Evolutionary conservation across 1,140 invertebrate genomes (phyloP), one percentile per base, ranked within the genome.

Genomic region (Orchestia grillus): DNA sequence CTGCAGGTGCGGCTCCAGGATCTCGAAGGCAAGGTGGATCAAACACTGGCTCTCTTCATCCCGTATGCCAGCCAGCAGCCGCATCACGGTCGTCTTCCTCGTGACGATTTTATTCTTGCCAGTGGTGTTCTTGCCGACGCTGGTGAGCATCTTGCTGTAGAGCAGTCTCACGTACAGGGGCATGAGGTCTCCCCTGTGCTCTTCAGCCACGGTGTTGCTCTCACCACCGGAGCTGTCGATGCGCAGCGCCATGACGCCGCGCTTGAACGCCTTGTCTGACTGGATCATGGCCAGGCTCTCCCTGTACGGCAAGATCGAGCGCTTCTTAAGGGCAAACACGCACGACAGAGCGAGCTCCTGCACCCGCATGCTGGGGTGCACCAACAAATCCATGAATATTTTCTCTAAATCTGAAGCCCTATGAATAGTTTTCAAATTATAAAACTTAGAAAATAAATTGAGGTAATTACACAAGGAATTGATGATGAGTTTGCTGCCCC

Each of bases 291-390:
- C 98, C 19, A 99, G 97, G 97, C 98, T 98, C 42, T 98, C 98
- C 91, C 97, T 98, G 97, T 99, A 99, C 3, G 98, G 98, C 0
- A 97, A 97, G 16, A 99, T 96, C 97, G 98, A 98, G 97, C 98
- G 98, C 92, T 98, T 98, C 97, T 98, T 99, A 97, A 99, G 99
- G 8, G 98, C 98, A 96, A 99, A 97, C 8, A 99, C 97, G 97
- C 99, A 99, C 97, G 98, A 98, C 91, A 99, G 97, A 0, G 99
- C 98, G 96, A 98, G 98, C 97, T 98, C 99, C 97, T 99, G 99
- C 77, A 99, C 97, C 16, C 98, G 98, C 0, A 98, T 97, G 97
- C 98, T 98, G 97, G 98, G 98, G 96, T 99, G 98, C 87, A 98
- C 98, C 16, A 99, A 97, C 91, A 99, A 98, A 97, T 99, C 98